Percentiles rank a stretch among this genome's conserved stretches.
phyloP scores from a whole-genome alignment of 2,113 vertebrate genomes.

The Barnardius zonarius region DNA sequence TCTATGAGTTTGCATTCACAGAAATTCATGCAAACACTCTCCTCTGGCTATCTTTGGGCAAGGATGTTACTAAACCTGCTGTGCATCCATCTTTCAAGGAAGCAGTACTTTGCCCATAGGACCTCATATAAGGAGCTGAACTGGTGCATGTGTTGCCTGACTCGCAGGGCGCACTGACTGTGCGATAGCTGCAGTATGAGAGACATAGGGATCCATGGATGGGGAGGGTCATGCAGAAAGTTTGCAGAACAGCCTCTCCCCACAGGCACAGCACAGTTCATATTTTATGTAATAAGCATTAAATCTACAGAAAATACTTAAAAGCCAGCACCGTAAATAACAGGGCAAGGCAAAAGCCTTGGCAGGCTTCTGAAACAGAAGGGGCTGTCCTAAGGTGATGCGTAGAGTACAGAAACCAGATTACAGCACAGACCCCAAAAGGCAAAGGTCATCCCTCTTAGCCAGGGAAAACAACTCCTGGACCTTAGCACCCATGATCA shows the following conservation, averaged over 20 bases:
- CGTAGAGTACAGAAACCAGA: background rate
- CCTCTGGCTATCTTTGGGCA: background rate
- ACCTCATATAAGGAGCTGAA: rapidly evolving
- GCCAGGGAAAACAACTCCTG: background rate
- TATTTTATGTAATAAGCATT: rapidly evolving
- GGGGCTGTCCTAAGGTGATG: background rate
- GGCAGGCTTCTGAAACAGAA: background rate
- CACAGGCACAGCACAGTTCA: background rate
- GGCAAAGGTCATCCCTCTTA: background rate
- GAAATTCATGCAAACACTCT: background rate
- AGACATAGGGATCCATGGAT: rapidly evolving
- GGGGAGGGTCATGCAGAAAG: background rate
- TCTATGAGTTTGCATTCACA: rapidly evolving
- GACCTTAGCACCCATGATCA: too few species aligned
- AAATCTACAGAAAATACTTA: background rate
- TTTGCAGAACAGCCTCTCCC: background rate
- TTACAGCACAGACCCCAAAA: background rate
- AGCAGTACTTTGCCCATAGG: background rate
- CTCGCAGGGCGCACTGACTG: rapidly evolving
- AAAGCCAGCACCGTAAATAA: background rate
- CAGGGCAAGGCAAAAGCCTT: background rate
- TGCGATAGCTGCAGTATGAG: background rate
- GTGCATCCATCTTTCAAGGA: background rate
- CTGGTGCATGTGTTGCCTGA: rapidly evolving
- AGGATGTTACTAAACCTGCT: background rate